Conservation (phyloP, 1,140 invertebrate genomes). For the Drosophila gunungcola region DNA sequence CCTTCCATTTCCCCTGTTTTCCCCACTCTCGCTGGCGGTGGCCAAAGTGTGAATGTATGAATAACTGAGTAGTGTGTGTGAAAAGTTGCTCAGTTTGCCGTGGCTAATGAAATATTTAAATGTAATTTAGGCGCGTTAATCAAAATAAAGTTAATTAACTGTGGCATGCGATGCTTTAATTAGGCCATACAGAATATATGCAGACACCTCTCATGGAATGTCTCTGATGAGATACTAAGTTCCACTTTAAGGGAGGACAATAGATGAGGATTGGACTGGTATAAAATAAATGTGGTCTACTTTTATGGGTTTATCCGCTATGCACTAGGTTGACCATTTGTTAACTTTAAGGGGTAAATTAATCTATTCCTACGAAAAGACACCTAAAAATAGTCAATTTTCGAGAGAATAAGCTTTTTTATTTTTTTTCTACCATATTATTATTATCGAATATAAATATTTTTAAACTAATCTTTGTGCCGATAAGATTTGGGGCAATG, state of each 20-base stretch:
- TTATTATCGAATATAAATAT: no score
- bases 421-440: no score
- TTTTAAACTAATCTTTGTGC: not conserved
- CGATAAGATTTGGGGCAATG: not conserved
- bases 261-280: not conserved
- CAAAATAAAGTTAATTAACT: conserved; percentile 75
- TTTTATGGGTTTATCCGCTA: conserved; percentile 31
- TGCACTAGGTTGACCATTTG: not conserved
- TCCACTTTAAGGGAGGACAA: not conserved
- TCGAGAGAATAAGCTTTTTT: no score
- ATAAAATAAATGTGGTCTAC: conserved; percentile 31
- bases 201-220: not conserved
- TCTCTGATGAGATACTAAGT: not conserved
- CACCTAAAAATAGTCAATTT: no score
- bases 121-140: conserved; percentile 67
- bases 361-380: no score
- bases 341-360: no score
- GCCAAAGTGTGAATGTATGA: conserved; percentile 48
- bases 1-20: not conserved
- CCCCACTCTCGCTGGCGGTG: conserved; percentile 20
- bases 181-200: conserved; percentile 46
- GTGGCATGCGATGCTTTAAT: conserved; percentile 63
- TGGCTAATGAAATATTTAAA: conserved; percentile 75
- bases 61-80: conserved; percentile 38
- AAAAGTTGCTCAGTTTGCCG: conserved; percentile 42